phyloP scores from a whole-genome alignment of 2,888 invertebrate genomes.

The Drosophila flavopinicola region DNA sequence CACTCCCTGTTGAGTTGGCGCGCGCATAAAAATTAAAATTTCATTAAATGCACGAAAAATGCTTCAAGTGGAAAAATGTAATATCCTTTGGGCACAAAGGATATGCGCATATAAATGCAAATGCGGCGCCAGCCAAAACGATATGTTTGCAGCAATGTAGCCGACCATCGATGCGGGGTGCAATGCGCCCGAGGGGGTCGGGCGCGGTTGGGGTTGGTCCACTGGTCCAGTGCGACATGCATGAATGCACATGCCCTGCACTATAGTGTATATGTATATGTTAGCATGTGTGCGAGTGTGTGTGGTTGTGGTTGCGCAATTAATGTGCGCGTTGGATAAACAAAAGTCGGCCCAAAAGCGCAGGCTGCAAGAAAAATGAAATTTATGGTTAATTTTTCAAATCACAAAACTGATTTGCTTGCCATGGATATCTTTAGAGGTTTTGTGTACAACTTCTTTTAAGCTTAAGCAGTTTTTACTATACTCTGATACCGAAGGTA shows the following conservation, averaged over 20 bases:
- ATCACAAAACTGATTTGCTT: no score
- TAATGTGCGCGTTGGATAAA: constrained; percentile 58
- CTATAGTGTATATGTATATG: background rate
- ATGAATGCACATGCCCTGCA: constrained; percentile 51
- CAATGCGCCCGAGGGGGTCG: background rate
- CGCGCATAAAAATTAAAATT: constrained; percentile 77
- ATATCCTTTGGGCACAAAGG: constrained; percentile 81
- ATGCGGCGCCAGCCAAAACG: constrained; percentile 53
- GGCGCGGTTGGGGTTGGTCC: no score
- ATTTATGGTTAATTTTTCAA: background rate
- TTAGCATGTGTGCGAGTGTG: background rate
- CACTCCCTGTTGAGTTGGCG: constrained; percentile 17
- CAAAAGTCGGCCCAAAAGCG: constrained; percentile 32
- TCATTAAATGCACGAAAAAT: constrained; percentile 80
- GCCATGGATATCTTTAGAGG: no score
- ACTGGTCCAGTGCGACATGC: constrained; percentile 35
- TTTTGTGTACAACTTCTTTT: no score
- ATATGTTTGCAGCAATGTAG: constrained; percentile 42
- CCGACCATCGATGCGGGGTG: constrained; percentile 20
- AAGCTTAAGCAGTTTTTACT: no score
- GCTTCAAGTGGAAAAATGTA: constrained; percentile 80
- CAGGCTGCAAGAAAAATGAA: constrained; percentile 6
- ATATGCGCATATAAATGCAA: constrained; percentile 71
- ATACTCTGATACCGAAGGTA: no score
- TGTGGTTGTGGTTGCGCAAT: constrained; percentile 46